Evolutionary conservation across 2,888 invertebrate genomes (phyloP).

Genomic region (Lissonota sp.): DNA sequence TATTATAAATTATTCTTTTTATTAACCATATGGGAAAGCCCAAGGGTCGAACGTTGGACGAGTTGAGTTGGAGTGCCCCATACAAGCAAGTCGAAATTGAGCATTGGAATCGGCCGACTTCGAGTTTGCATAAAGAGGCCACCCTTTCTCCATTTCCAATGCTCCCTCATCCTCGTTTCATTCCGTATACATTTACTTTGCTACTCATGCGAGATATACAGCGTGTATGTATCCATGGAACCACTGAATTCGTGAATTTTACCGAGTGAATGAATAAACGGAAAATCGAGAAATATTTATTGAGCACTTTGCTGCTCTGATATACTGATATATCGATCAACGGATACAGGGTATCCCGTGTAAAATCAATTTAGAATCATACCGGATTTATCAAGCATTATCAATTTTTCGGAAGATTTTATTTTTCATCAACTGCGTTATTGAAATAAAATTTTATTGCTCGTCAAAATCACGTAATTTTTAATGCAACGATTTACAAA

Average conservation of each 20-base stretch:
- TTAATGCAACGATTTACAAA: too few relatives aligned
- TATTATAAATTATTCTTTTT: too few relatives aligned
- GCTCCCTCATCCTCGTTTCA: neutral
- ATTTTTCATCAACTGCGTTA: too few relatives aligned
- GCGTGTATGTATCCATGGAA: slow-evolving; percentile 14
- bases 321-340: neutral
- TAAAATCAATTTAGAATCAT: too few relatives aligned
- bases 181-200: slow-evolving; percentile 6
- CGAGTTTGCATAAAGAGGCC: slow-evolving; percentile 18
- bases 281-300: slow-evolving; percentile 36
- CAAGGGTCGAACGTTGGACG: too few relatives aligned
- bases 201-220: neutral
- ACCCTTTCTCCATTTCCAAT: neutral
- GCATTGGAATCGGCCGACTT: neutral
- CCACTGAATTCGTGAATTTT: slow-evolving; percentile 16
- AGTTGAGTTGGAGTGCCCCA: too few relatives aligned
- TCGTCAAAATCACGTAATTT: too few relatives aligned
- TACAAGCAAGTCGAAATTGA: neutral
- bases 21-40: too few relatives aligned
- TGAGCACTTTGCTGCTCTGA: slow-evolving; percentile 1
- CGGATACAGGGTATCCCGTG: too few relatives aligned
- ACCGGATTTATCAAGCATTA: too few relatives aligned
- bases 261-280: slow-evolving; percentile 38
- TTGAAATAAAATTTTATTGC: too few relatives aligned
- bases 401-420: too few relatives aligned